phyloP scores from a whole-genome alignment of 2,888 invertebrate species.

The Brachyptera putata region DNA sequence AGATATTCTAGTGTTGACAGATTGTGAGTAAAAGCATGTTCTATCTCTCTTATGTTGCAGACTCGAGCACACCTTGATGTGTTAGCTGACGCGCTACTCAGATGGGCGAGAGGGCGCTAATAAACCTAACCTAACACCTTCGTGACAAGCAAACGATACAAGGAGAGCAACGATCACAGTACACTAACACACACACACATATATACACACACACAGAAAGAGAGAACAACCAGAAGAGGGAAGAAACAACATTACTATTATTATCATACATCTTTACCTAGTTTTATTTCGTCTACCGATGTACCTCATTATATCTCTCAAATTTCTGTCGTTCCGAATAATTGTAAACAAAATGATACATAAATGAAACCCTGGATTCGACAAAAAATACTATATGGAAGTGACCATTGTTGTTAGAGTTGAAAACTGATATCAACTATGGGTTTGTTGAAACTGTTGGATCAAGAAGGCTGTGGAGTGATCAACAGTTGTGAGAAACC shows the following conservation, averaged over 20 bases:
- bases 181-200: conserved; percentile 16
- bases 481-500: no score
- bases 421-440: no score
- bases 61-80: conserved; percentile 94
- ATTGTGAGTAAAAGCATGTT: no score
- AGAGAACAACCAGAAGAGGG: no score
- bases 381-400: no score
- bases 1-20: no score
- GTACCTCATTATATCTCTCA: conserved; percentile 28
- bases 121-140: conserved; percentile 14
- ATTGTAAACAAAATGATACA: no score
- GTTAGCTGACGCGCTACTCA: conserved; percentile 85
- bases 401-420: no score
- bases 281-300: conserved; percentile 32
- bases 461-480: no score
- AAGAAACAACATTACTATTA: conserved; percentile 10
- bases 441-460: no score
- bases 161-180: not conserved
- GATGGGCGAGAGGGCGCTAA: conserved; percentile 93
- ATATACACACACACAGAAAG: no score
- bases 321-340: not conserved
- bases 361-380: no score
- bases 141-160: not conserved
- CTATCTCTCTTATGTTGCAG: conserved; percentile 57
- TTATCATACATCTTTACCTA: conserved; percentile 26